A percentile compares a stretch with the other conserved stretches of the same genome.
phyloP scores from a whole-genome alignment of 2,113 vertebrate genomes.

The Tychaedon coryphoeus region DNA sequence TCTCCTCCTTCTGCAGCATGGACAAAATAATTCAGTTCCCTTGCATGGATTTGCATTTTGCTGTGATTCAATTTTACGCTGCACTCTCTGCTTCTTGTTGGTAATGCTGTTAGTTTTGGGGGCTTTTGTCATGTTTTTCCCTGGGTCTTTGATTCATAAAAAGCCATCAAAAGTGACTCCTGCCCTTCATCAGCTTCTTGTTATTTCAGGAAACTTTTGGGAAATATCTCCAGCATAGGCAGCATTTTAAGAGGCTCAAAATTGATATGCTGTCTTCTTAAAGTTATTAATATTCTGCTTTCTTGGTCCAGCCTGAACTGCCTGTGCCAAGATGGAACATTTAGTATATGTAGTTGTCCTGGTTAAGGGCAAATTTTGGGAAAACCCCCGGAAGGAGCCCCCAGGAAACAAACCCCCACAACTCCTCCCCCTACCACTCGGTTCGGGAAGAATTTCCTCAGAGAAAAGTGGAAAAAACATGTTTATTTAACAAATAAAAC shows the following conservation, averaged over 20 bases:
- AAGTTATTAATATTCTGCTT: neutral
- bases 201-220: neutral
- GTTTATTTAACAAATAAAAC: too few relatives aligned
- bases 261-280: neutral
- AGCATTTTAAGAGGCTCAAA: neutral
- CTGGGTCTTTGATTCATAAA: neutral
- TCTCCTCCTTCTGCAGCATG: neutral
- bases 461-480: too few relatives aligned
- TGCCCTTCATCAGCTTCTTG: neutral
- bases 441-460: too few relatives aligned
- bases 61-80: neutral
- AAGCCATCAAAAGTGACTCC: neutral
- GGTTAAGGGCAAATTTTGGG: too few relatives aligned
- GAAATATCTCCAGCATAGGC: neutral
- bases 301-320: neutral
- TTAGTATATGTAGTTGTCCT: neutral
- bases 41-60: neutral
- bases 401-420: too few relatives aligned
- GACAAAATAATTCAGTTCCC: slow-evolving; percentile 15
- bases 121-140: neutral
- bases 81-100: neutral
- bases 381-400: too few relatives aligned
- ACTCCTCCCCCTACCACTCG: too few relatives aligned
- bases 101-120: neutral
- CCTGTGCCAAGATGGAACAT: neutral